Conservation (phyloP, 1,140 invertebrate species). For the Drosophila lacteicornis region DNA sequence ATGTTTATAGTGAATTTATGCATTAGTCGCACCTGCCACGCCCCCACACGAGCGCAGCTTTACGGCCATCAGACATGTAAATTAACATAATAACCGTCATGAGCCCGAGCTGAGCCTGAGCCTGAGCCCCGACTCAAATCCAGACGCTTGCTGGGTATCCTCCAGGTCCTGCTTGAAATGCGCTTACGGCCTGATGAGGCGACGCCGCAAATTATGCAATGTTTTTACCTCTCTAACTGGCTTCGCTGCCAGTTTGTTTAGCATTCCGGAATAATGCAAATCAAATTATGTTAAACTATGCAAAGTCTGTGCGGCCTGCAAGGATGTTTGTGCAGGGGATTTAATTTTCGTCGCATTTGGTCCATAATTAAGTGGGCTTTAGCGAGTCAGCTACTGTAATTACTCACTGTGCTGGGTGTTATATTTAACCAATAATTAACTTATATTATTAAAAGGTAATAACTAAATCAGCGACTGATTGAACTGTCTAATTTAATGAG, state of each 20-base stretch:
- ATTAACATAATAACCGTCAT: constrained; percentile 73
- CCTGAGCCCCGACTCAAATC: constrained; percentile 34
- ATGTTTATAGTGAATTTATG: constrained; percentile 69
- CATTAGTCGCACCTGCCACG: constrained; percentile 67
- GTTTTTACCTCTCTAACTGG: constrained; percentile 31
- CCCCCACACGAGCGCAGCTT: constrained; percentile 33
- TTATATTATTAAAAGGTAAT: too few relatives aligned
- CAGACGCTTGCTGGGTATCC: constrained; percentile 41
- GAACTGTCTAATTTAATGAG: too few relatives aligned
- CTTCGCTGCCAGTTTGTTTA: constrained; percentile 30
- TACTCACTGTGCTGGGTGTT: background rate
- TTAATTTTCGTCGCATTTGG: constrained; percentile 18
- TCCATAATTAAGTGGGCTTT: constrained; percentile 18
- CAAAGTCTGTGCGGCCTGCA: constrained; percentile 21
- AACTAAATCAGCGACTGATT: too few relatives aligned
- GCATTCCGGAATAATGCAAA: constrained; percentile 42
- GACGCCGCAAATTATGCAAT: constrained; percentile 65
- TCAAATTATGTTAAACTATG: constrained; percentile 57
- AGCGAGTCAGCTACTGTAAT: background rate
- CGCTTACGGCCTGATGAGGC: constrained; percentile 54
- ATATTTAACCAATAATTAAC: too few relatives aligned
- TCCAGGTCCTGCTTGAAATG: constrained; percentile 51
- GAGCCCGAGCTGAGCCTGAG: constrained; percentile 43
- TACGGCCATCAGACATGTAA: constrained; percentile 71
- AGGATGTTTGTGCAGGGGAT: constrained; percentile 24